Base-by-base conservation (phyloP, 37 sponge, comb jelly and placozoan genomes). In the Geodia barretti region DNA sequence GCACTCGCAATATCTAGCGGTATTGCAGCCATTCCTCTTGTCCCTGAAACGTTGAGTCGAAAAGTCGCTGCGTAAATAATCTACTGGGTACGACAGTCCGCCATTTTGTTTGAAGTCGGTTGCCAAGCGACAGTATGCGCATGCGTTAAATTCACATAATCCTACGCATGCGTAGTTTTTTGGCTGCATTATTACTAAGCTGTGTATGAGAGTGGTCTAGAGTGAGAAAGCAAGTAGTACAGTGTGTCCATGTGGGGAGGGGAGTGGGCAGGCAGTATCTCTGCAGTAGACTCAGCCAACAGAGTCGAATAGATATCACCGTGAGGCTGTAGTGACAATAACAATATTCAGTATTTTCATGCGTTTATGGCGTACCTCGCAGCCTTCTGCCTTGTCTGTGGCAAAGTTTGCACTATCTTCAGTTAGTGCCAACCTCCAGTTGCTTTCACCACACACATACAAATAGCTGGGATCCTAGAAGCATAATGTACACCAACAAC, bases 401-500 rank as follows among this genome's bases (percentile, higher is more conserved):
- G 78, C 65, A 67, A 86, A 90, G 40, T 74, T 41, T 9, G 60
- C 79, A 62, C 70, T 60, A 21, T 76, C 84, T 26, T 88, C 89
- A 17, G 63, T 77, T 29, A 88, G 32, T 26, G 39, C 21, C 29
- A 88, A 31, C 31, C 42, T 72, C 62, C 32, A 77, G 71, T 40
- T 70, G 32, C 73, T 80, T 2, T 42, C 30, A 5, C 91, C 87
- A 58, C 66, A 75, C 60, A 90, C 39, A 36, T 77, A 76, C 26
- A 62, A 4, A 37, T 2, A 20, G 66, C 79, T 63, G 38, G 38
- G 14, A 14, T 14, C 7, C 54, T n/a, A n/a, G n/a, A n/a, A n/a
- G n/a, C n/a, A n/a, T n/a, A n/a, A 14, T 47, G 11, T 47, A 47
- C 54, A 47, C 11, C 11, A 47, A 47, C 54, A 47, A 47, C 14